Conservation (phyloP, 2,113 vertebrate species). For the Sciurus niger region DNA sequence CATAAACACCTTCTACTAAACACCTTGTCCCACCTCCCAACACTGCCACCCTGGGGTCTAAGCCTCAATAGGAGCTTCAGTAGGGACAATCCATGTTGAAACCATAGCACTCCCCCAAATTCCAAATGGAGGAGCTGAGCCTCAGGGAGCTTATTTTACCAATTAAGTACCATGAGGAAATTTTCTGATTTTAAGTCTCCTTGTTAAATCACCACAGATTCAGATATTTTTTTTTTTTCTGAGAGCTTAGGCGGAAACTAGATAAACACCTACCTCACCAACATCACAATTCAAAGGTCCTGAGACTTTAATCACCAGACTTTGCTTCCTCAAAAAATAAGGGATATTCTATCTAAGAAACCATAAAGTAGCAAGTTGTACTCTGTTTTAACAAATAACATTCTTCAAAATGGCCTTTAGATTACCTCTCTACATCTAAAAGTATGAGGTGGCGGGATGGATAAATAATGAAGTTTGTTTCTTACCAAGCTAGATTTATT, state of each 20-base stretch:
- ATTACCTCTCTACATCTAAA: constrained; percentile 66
- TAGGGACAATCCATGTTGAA: neutral
- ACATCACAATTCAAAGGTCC: neutral
- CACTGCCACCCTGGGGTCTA: neutral
- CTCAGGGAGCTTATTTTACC: neutral
- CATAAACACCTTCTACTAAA: neutral
- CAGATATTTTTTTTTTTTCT: neutral
- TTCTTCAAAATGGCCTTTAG: constrained; percentile 54
- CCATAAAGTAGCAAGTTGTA: neutral
- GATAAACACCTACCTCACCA: neutral
- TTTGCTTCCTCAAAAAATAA: neutral
- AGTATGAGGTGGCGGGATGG: constrained; percentile 44
- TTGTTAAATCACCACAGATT: neutral
- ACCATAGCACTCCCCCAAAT: neutral
- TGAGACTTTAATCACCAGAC: neutral
- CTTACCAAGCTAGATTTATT: constrained; percentile 78
- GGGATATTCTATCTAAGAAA: neutral
- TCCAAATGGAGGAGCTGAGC: neutral
- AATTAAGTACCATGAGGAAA: constrained; percentile 26
- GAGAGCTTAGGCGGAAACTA: neutral
- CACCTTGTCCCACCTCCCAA: neutral
- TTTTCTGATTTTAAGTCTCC: constrained; percentile 31
- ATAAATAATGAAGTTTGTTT: constrained; percentile 77
- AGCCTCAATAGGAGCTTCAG: neutral
- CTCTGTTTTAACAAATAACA: constrained; percentile 50